Base-by-base conservation (phyloP, 2,797 vertebrate genomes). In the Ambastaia sidthimunki region DNA sequence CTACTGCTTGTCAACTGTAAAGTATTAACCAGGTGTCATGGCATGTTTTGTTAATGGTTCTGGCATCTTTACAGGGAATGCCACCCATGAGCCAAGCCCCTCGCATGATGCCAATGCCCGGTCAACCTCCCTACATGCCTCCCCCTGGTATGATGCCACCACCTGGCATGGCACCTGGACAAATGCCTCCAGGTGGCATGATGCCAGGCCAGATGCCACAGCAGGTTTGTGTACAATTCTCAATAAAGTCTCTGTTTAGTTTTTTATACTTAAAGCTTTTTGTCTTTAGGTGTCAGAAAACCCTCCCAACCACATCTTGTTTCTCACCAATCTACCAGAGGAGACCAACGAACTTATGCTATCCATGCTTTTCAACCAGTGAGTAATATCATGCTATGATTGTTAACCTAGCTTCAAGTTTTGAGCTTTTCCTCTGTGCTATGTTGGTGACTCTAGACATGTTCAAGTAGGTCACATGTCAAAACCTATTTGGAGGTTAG, bases 281-380 rank as follows among this genome's bases (percentile, higher is more conserved):
- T 80, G 59, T 10, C 62, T 19, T 3, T 84, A 98, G 97, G 91
- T 98, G 31, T 94, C 96, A 0, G 96, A 98, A 91, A 98, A 98
- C 79, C 97, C 95, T 1, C 97, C 96, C 41, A 98, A 98, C 88
- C 96, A 97, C 86, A 98, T 98, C 87, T 90, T 98, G 72, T 98
- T 98, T 92, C 95, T 98, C 87, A 98, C 96, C 88, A 98, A 97
- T 89, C 91, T 98, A 65, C 97, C 96, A 0, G 97, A 98, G 82
- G 97, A 98, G 91, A 98, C 97, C 0, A 98, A 97, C 28, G 96
- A 98, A 73, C 93, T 98, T 80, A 98, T 98, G 97, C 90, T 98
- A 1, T 98, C 97, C 59, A 97, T 98, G 96, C 94, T 98, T 50
- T 98, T 97, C 91, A 98, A 98, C 88, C 96, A 98, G 96, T 98